These are phyloP conservation scores for Drosophila tani DNA, from an alignment of 1,140 invertebrate species.

Conservation along the genomic window DNA sequence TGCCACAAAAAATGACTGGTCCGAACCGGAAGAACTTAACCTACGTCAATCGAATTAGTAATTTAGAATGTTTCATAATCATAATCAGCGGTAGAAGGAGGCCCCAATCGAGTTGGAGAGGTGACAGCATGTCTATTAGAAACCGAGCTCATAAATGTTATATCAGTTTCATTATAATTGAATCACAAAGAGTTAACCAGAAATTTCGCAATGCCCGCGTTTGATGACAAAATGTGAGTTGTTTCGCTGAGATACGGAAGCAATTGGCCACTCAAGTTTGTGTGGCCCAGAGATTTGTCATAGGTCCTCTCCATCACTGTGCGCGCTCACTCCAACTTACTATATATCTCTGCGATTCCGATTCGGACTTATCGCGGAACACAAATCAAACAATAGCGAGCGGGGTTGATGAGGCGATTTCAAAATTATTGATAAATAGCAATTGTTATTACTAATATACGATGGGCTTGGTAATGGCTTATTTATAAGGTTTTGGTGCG, in stretches of 20 bases:
- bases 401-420: constrained; percentile 37
- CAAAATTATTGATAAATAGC: constrained; percentile 60
- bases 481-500: constrained; percentile 59
- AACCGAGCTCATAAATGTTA: constrained; percentile 34
- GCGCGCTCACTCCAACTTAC: not conserved
- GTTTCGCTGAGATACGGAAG: constrained; percentile 42
- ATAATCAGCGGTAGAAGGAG: constrained; percentile 37
- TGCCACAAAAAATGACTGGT: constrained; percentile 28
- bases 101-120: constrained; percentile 21
- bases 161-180: constrained; percentile 72
- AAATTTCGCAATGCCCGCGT: constrained; percentile 50
- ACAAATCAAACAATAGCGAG: constrained; percentile 59
- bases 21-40: constrained; percentile 30
- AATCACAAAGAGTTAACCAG: constrained; percentile 50
- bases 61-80: constrained; percentile 49
- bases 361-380: constrained; percentile 35
- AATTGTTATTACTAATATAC: constrained; percentile 71
- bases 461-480: constrained; percentile 49
- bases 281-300: constrained; percentile 37
- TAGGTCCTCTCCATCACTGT: constrained; percentile 14
- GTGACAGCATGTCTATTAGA: constrained; percentile 79
- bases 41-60: constrained; percentile 32
- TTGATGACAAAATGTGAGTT: constrained; percentile 40
- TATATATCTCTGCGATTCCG: constrained; percentile 20
- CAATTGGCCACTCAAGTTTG: constrained; percentile 36